Base-by-base conservation (phyloP, 2,113 vertebrate genomes). In the Zosterops lateralis region DNA sequence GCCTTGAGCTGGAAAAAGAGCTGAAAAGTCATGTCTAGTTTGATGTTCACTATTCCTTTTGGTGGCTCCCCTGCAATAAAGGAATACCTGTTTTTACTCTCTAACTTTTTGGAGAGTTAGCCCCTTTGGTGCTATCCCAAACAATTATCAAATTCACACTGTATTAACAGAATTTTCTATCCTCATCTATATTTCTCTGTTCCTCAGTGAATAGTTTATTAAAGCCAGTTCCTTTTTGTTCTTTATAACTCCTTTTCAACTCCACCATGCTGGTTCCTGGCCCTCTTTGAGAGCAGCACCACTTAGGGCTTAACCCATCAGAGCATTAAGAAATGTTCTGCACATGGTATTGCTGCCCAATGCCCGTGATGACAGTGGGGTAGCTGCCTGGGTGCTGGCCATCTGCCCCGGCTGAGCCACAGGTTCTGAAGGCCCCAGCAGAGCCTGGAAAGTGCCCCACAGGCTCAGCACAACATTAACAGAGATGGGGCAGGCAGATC, bases 341-440 rank as follows among this genome's bases (percentile, higher is more conserved):
- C 57, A 71, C 21, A 26, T 9, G 16, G 28, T 42, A 1, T 10
- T 12, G 4, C 38, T 87, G 61, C 21, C 42, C 47, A 58, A 0
- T 0, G 1, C 40, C 14, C 0, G 0, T 44, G 53, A 40, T 51
- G 53, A 56, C 53, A 14, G 9, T 36, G 22, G 26, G 8, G 44
- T 6, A 31, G 29, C 31, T 61, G 36, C 58, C 45, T 0, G 26
- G 25, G 4, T 83, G 25, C 56, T 58, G 80, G 17, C 47, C 44
- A 51, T 9, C 29, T 67, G 29, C 47, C 22, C 34, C 57, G 22
- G 36, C 48, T 38, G 26, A 79, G 28, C 10, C 38, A 50, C 10
- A 20, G 28, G 42, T 65, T 85, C 48, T 65, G 70, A 82, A 87
- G 57, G 21, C 6, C 29, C 10, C 62, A 85, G n/a, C 6, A 82